Conservation (phyloP, 64 coral and sea anemone genomes). For the Catalaphyllia jardinei region DNA sequence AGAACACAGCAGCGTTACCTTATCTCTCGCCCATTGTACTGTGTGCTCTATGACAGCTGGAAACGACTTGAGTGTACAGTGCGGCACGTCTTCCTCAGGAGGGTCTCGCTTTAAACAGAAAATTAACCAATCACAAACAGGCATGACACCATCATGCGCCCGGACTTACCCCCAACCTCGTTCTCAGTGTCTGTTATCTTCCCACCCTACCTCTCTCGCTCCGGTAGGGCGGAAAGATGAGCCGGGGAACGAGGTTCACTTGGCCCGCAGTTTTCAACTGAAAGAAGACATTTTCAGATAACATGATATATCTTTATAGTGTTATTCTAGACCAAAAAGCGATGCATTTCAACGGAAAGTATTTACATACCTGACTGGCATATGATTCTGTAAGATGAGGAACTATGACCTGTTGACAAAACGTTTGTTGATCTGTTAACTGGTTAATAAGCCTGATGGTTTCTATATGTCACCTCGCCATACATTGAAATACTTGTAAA, state of each 20-base stretch:
- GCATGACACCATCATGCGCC: not conserved
- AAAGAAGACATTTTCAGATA: not conserved
- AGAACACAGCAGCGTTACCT: conserved; percentile 47
- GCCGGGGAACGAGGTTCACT: not conserved
- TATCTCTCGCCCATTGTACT: conserved; percentile 99
- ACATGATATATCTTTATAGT: too few species aligned
- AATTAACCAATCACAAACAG: not conserved
- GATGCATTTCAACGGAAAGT: too few species aligned
- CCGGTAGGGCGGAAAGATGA: too few species aligned
- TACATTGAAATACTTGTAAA: too few species aligned
- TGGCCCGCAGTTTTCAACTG: not conserved
- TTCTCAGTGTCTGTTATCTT: too few species aligned
- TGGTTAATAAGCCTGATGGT: too few species aligned
- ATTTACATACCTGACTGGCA: conserved; percentile 85
- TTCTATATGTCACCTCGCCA: too few species aligned
- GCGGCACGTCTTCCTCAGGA: conserved; percentile 87
- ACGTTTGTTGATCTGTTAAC: not conserved
- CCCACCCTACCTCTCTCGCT: too few species aligned
- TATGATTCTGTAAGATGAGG: conserved; percentile 94
- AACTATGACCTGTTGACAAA: conserved; percentile 83
- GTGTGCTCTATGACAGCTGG: conserved; percentile 95
- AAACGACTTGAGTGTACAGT: conserved; percentile 97
- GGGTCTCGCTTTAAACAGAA: conserved; percentile 76
- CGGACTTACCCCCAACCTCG: too few species aligned
- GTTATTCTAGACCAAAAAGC: too few species aligned